Evolutionary conservation across 2,113 vertebrate genomes (phyloP).

Genomic region (Rhadina sibilatrix): DNA sequence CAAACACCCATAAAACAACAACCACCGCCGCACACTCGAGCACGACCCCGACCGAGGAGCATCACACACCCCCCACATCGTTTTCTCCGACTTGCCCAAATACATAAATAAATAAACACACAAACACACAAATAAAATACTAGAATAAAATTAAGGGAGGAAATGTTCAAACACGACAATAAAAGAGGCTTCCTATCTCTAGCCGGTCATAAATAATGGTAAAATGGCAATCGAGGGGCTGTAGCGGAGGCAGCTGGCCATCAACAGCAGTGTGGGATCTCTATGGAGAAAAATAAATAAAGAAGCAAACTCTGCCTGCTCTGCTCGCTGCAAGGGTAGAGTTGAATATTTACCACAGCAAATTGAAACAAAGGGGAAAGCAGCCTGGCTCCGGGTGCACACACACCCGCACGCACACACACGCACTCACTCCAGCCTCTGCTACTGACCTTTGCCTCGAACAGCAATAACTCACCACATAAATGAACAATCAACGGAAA

Average conservation of each 20-base stretch:
- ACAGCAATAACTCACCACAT: conserved; percentile 89
- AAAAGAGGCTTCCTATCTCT: conserved; percentile 13
- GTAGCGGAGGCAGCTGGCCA: conserved; percentile 37
- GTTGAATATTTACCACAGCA: conserved; percentile 61
- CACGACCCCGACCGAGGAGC: conserved; percentile 1
- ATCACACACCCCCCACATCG: not conserved
- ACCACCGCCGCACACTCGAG: not conserved
- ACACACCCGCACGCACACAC: conserved; percentile 59
- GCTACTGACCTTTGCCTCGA: conserved; percentile 89
- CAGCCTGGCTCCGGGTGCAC: conserved; percentile 62
- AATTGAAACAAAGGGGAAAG: conserved; percentile 77
- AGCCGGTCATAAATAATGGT: conserved; percentile 46
- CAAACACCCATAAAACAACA: conserved; percentile 57
- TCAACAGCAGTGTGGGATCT: conserved; percentile 32
- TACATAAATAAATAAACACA: not conserved
- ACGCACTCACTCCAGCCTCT: conserved; percentile 71
- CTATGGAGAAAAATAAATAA: conserved; percentile 48
- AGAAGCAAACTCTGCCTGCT: conserved; percentile 40
- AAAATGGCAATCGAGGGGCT: conserved; percentile 29
- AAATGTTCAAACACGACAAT: not conserved
- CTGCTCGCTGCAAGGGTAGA: conserved; percentile 34
- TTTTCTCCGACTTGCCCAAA: not conserved
- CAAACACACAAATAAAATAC: not conserved
- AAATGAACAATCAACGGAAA: conserved; percentile 99
- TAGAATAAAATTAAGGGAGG: not conserved